These are phyloP conservation scores for Crotalus helleri DNA, from an alignment of 2,113 vertebrate genomes.

Conservation along the genomic window DNA sequence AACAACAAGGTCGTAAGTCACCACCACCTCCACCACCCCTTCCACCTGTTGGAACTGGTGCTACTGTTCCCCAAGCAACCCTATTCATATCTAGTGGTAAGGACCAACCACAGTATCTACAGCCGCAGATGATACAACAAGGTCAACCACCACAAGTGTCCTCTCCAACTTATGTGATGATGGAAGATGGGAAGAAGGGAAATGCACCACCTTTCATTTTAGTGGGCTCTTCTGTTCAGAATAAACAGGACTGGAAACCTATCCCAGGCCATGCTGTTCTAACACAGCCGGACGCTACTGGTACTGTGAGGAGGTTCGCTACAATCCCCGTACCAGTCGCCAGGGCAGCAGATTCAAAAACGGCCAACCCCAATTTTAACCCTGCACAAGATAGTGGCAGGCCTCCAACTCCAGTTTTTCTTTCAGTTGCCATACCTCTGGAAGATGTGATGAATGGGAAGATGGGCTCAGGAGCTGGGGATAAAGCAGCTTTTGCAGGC, in stretches of 20 bases:
- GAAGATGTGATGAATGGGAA: constrained; percentile 40
- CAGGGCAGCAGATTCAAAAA: constrained; percentile 53
- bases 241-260: constrained; percentile 45
- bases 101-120: constrained; percentile 57
- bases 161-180: constrained; percentile 56
- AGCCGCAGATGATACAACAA: constrained; percentile 37
- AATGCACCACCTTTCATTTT: constrained; percentile 61
- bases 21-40: constrained; percentile 47
- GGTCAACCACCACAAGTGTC: constrained; percentile 45
- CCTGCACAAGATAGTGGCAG: constrained; percentile 42
- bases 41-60: constrained; percentile 28
- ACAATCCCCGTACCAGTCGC: constrained; percentile 55
- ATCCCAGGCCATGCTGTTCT: constrained; percentile 46
- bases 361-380: constrained; percentile 11
- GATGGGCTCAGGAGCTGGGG: constrained; percentile 50
- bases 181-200: constrained; percentile 50
- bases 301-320: constrained; percentile 47
- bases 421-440: constrained; percentile 62
- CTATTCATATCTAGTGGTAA: constrained; percentile 47
- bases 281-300: constrained; percentile 19
- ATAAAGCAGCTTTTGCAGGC: constrained; percentile 43
- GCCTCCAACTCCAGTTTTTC: constrained; percentile 15
- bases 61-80: constrained; percentile 49
- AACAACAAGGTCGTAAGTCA: constrained; percentile 59
- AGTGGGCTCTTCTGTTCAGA: constrained; percentile 57